Base-by-base conservation (phyloP, 1,140 invertebrate genomes). In the Pseudomyrmex sp. region DNA sequence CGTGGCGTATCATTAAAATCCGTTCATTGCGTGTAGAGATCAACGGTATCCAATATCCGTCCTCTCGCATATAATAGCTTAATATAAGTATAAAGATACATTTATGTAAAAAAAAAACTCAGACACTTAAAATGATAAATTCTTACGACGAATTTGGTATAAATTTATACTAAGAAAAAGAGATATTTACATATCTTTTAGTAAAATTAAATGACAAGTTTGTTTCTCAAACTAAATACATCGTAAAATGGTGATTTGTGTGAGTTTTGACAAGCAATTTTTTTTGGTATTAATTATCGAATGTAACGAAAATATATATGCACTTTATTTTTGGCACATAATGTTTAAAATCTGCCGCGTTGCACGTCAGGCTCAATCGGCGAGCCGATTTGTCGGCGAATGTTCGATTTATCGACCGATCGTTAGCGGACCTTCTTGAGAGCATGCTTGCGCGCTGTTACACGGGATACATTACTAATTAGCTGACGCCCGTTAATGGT, bases 401-500 rank as follows among this genome's bases (percentile, higher is more conserved):
- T 63, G 82, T 87, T 87, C 86, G 85, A 84, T 88, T 88, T 88
- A 88, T 87, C 86, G 85, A 69, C 18, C 63, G 86, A 88, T 88
- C 86, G 85, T 88, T 88, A 88, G 61, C 85, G 62, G 26, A 12
- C n/a, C 76, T 80, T 70, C n/a, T 46, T 26, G 20, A 59, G 44
- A 80, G 66, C 52, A 80, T 46, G 44, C 54, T 80, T 54, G 76
- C 44, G 54, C 66, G 76, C 66, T 70, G 52, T 70, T 80, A 65
- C 79, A 75, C 59, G 50, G 82, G 50, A 85, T 82, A 84, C 83
- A 82, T 87, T 73, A 89, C 87, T 90, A 89, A 89, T 87, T 91
- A 92, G 85, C 89, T 88, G 88, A 91, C 87, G 89, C 87, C 85
- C 88, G 91, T 90, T 89, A 91, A 92, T 91, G 88, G 86, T 79